These are phyloP conservation scores for Aspidiotus rigidus DNA, from an alignment of 2,888 invertebrate species.

Conservation along the genomic window DNA sequence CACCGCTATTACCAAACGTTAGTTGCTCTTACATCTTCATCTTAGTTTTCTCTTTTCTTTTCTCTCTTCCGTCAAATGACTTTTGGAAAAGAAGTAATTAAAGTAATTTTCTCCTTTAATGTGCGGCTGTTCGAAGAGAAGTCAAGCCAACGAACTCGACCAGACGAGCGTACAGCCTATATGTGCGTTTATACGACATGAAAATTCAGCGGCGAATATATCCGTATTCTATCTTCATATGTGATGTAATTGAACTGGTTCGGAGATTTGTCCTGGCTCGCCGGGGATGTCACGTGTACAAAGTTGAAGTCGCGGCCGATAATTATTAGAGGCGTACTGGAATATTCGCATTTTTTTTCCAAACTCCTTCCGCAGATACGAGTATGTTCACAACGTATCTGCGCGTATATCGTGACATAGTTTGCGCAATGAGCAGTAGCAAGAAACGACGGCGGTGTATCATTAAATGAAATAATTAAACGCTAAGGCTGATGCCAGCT, in stretches of 20 bases:
- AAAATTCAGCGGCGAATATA: too few relatives aligned
- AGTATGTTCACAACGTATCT: not conserved
- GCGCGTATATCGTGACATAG: conserved; percentile 1
- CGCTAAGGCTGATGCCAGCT: not conserved
- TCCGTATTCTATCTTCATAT: too few relatives aligned
- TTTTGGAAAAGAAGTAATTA: conserved; percentile 11
- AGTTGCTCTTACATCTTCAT: conserved; percentile 15
- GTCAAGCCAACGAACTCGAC: not conserved
- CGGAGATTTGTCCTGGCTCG: too few relatives aligned
- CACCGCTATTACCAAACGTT: conserved; percentile 8
- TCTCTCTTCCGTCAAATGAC: conserved; percentile 14
- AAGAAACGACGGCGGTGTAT: not conserved
- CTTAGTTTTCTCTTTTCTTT: not conserved
- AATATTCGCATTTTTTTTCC: not conserved
- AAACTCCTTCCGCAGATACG: not conserved
- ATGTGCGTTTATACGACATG: too few relatives aligned
- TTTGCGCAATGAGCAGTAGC: not conserved
- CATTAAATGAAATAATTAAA: conserved; percentile 4
- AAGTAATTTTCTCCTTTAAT: conserved; percentile 19
- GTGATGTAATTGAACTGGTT: too few relatives aligned
- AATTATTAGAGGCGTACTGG: not conserved
- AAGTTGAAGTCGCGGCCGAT: too few relatives aligned
- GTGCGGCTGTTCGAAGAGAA: not conserved
- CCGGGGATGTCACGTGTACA: too few relatives aligned
- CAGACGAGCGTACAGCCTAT: not conserved